phyloP scores from a whole-genome alignment of 2,888 invertebrate genomes.

The Cactoblastis cactorum region DNA sequence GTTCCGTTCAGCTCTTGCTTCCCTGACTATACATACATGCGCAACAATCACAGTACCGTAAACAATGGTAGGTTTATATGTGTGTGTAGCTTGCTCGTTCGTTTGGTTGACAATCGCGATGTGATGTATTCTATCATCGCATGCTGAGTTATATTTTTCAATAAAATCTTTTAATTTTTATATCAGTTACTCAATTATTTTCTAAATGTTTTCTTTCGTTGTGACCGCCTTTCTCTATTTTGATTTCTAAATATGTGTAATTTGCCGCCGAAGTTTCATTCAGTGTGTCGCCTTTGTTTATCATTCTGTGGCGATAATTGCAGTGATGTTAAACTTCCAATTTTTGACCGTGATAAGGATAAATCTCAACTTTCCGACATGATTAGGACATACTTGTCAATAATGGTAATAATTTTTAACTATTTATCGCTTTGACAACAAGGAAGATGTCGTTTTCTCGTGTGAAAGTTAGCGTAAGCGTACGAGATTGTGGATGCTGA shows the following conservation, averaged over 20 bases:
- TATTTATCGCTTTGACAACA: conserved; percentile 39
- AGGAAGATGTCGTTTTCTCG: conserved; percentile 64
- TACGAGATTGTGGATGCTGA: conserved; percentile 79
- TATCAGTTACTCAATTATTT: conserved; percentile 72
- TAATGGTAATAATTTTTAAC: conserved; percentile 82
- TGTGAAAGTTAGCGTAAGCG: conserved; percentile 78
- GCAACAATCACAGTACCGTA: conserved; percentile 61
- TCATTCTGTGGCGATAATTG: conserved; percentile 85
- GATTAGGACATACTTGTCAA: conserved; percentile 89
- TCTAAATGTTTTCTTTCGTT: conserved; percentile 77
- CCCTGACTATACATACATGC: no score
- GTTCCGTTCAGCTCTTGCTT: no score
- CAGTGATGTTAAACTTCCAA: conserved; percentile 87
- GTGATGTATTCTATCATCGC: conserved; percentile 79
- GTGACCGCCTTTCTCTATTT: conserved; percentile 72
- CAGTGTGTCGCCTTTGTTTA: conserved; percentile 96
- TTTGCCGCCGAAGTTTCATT: conserved; percentile 95
- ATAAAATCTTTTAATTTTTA: conserved; percentile 73
- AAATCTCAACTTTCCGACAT: conserved; percentile 83
- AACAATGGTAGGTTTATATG: conserved; percentile 65
- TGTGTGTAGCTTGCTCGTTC: conserved; percentile 76
- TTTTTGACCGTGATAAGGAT: conserved; percentile 87
- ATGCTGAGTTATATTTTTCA: conserved; percentile 76
- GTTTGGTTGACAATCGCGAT: conserved; percentile 79
- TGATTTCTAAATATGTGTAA: conserved; percentile 89